phyloP scores from a whole-genome alignment of 2,888 invertebrate genomes.

The Drosophila dives region DNA sequence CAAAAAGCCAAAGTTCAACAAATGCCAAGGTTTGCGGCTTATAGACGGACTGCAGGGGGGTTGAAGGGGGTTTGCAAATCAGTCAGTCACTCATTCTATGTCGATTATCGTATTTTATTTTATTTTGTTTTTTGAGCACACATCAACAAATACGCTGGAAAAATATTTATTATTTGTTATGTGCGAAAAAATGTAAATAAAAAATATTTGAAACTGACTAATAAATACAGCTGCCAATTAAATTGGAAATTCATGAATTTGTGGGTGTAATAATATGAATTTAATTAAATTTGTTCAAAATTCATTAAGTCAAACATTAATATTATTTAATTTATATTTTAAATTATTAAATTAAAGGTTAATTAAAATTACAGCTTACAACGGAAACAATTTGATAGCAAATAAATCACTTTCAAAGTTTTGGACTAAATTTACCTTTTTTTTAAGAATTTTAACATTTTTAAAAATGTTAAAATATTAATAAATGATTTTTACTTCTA shows the following conservation, averaged over 20 bases:
- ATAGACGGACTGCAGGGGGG: neutral
- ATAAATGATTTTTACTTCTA: too few species aligned
- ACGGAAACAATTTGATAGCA: neutral
- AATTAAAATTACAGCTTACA: too few species aligned
- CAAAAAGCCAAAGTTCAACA: conserved; percentile 18
- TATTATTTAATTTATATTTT: neutral
- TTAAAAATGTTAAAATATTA: too few species aligned
- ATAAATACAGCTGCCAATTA: neutral
- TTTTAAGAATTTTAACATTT: too few species aligned
- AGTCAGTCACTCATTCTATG: conserved; percentile 4
- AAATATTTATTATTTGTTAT: conserved; percentile 62
- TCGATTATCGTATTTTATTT: conserved; percentile 54
- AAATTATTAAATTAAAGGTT: too few species aligned
- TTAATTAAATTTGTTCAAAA: neutral
- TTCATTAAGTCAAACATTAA: neutral
- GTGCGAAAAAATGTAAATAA: conserved; percentile 18
- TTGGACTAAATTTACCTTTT: neutral
- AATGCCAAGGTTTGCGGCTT: conserved; percentile 8
- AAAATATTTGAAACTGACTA: conserved; percentile 11
- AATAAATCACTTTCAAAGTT: neutral
- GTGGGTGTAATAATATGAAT: neutral
- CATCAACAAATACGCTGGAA: conserved; percentile 51
- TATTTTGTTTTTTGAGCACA: conserved; percentile 60
- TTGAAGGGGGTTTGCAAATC: conserved; percentile 1
- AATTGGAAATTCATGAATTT: neutral